Base-by-base conservation (phyloP, 35 echinoderm and acorn worm genomes). In the Apostichopus parvimensis region DNA sequence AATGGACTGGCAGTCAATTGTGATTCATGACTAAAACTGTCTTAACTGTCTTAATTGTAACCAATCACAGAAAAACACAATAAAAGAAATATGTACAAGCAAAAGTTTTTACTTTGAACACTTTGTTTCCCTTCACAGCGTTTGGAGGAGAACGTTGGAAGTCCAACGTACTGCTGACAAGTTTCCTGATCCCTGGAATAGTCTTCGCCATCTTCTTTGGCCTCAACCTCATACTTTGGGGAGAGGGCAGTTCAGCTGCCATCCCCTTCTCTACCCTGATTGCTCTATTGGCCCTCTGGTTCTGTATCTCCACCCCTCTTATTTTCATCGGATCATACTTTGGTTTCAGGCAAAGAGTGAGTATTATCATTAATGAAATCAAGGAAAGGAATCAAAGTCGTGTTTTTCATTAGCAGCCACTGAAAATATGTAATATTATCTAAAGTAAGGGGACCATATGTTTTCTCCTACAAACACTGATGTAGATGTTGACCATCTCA, bases 131-230 rank as follows among this genome's bases (percentile, higher is more conserved):
- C 54, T 73, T 88, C 8, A 5, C 93, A 99, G 97, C 97, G 26
- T 99, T 99, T 90, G 95, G 95, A 82, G 97, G 97, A 77, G 97
- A 99, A 84, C 93, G 91, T 22, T 99, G 97, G 97, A 99, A 99
- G 93, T 96, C 97, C 75, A 99, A 99, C 65, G 95, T 99, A 0
- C 12, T 99, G 57, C 81, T 95, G 76, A 99, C 94, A 58, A 86
- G 93, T 77, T 96, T 98, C 93, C 77, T 99, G 25, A 93, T 99
- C 56, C 97, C 97, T 12, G 93, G 97, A 17, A 93, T 95, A 57
- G 90, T 99, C 66, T 99, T 99, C 82, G 80, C 53, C 56, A 87
- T 88, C 68, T 96, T 99, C 92, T 96, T 99, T 77, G 57, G 93
- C 83, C 82, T 99, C 10, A 99, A 99, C 85, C 85, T 96, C 9